Evolutionary conservation across 2,888 invertebrate genomes (phyloP), one percentile per base, ranked within the genome.

Genomic region (Drosophila melanosoma): DNA sequence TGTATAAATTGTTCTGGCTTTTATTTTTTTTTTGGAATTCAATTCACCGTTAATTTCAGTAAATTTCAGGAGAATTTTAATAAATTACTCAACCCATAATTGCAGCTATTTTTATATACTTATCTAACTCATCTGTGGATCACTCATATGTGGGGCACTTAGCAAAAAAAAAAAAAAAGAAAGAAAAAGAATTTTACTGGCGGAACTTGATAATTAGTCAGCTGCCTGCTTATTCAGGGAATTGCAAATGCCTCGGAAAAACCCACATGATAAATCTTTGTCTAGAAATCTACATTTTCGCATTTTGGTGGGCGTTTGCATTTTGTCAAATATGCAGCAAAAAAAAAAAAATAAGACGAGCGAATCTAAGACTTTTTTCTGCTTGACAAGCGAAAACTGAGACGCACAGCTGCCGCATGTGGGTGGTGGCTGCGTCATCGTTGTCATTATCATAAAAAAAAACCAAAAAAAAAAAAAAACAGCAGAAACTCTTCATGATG

Each of bases 251-350:
- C 26, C 32, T 15, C 20, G 49, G 36, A 65, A 71, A 76, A 76
- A 29, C 77, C 81, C 77, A 78, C 81, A 64, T 76, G 17, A 10
- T 45, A 49, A 60, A 77, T 62, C 59, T 62, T 40, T 45, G 52
- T 53, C 29, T 40, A 62, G 48, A 53, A 77, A 81, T 81, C 77
- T 65, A 62, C 73, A 81, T 72, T 68, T 78, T 72, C 29, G 57
- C 60, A 8, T 38, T 69, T 63, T 69, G 84, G 90, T 85, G 81
- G 87, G 72, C 86, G 81, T 59, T 66, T 66, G 87, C 69, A 84
- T 84, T 84, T 84, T 89, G 82, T 81, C 80, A 84, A 87, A 76
- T 78, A 48, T 45, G 45, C 45, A 32, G 64, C 48, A 64, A 69
- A 29, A 53, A 59, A 35, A 35, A 29, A 23, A 52, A 52, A 42